Evolutionary conservation across 2,888 invertebrate species (phyloP).

Genomic region (Archips xylosteana): DNA sequence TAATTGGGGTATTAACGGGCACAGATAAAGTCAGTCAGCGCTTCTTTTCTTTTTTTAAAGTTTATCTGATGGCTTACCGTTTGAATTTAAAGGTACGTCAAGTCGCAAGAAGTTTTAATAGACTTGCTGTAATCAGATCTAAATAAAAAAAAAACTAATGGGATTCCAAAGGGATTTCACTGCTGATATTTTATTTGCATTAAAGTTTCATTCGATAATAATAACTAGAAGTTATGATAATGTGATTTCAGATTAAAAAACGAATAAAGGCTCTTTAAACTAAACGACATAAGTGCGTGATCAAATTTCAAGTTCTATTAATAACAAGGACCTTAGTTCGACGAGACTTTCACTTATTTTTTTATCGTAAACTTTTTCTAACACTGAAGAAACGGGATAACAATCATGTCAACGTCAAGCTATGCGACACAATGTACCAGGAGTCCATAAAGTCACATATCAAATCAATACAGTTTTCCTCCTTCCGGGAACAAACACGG

Average conservation of each 20-base stretch:
- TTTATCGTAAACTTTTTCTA: slow-evolving; percentile 1
- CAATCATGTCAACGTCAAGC: slow-evolving; percentile 20
- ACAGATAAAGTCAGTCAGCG: slow-evolving; percentile 78
- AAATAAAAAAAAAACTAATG: slow-evolving; percentile 64
- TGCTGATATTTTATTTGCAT: slow-evolving; percentile 12
- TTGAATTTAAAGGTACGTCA: slow-evolving; percentile 82
- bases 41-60: slow-evolving; percentile 64
- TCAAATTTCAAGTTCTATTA: neutral
- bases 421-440: slow-evolving; percentile 25
- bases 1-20: slow-evolving; percentile 83
- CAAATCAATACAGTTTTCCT: slow-evolving; percentile 61
- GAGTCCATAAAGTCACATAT: slow-evolving; percentile 37
- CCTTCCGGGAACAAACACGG: slow-evolving; percentile 57
- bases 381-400: slow-evolving; percentile 14
- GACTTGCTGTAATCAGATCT: slow-evolving; percentile 79
- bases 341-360: neutral
- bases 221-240: neutral
- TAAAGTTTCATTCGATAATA: slow-evolving; percentile 8
- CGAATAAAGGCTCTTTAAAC: no score
- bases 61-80: slow-evolving; percentile 84
- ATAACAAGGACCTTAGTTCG: neutral
- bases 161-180: slow-evolving; percentile 44
- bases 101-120: slow-evolving; percentile 81
- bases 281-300: neutral
- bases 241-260: no score